phyloP scores from a whole-genome alignment of 2,888 invertebrate species.

The Hecatera dysodea region DNA sequence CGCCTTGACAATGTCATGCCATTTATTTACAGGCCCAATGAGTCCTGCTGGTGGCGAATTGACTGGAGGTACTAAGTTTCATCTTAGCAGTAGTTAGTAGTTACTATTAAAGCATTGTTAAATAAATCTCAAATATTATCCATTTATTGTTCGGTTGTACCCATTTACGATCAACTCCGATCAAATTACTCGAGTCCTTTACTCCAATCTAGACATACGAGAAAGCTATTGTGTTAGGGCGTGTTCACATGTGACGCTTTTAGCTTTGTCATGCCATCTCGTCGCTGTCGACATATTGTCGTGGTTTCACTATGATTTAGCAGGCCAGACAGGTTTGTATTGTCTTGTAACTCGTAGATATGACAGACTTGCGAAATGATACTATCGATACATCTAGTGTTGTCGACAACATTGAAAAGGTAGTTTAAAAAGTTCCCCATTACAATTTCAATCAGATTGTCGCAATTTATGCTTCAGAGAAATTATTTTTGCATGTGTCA shows the following conservation, averaged over 20 bases:
- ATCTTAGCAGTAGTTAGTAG: neutral
- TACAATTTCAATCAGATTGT: constrained; percentile 10
- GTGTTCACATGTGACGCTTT: constrained; percentile 43
- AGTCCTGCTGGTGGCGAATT: neutral
- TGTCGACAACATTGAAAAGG: constrained; percentile 21
- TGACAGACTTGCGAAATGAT: constrained; percentile 48
- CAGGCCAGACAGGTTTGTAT: constrained; percentile 59
- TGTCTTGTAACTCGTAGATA: constrained; percentile 51
- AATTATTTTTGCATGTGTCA: constrained; percentile 7
- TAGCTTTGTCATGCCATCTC: constrained; percentile 57
- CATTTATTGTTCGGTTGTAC: constrained; percentile 11
- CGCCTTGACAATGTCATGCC: no score
- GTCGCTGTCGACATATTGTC: constrained; percentile 50
- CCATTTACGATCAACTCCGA: constrained; percentile 12
- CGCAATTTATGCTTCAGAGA: constrained; percentile 9
- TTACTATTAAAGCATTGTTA: neutral
- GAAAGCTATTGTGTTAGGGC: constrained; percentile 76
- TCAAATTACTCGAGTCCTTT: constrained; percentile 51
- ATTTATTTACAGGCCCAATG: no score
- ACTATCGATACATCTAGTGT: constrained; percentile 13
- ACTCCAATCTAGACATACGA: constrained; percentile 72
- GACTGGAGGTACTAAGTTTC: neutral
- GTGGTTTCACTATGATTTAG: constrained; percentile 56
- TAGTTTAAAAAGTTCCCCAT: constrained; percentile 12
- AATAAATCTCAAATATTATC: constrained; percentile 10